Evolutionary conservation across 2,888 invertebrate species (phyloP).

Genomic region (Sphaerophoria rueppellii): DNA sequence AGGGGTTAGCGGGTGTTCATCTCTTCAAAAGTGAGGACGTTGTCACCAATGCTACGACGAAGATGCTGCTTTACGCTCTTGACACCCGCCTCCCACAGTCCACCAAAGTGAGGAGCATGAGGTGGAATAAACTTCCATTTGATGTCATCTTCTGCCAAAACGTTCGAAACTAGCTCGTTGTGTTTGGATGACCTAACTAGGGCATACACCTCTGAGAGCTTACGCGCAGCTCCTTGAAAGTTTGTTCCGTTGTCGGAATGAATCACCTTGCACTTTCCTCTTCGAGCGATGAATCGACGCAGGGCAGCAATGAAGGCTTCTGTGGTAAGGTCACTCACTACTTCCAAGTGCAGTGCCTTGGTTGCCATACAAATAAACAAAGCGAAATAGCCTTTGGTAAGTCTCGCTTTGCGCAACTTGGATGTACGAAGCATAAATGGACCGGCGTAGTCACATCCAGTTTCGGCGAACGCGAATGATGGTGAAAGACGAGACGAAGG

Average conservation of each 20-base stretch:
- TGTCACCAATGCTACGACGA: constrained; percentile 44
- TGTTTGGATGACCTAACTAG: background rate
- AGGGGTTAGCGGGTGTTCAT: constrained; percentile 48
- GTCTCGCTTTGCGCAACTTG: constrained; percentile 6
- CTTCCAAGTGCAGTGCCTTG: constrained; percentile 22
- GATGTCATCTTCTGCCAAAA: background rate
- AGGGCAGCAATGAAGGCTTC: constrained; percentile 12
- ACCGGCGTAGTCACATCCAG: background rate
- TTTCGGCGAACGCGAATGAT: background rate
- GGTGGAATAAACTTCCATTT: constrained; percentile 27
- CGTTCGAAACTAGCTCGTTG: background rate
- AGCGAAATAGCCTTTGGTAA: constrained; percentile 31
- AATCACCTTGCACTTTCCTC: constrained; percentile 39
- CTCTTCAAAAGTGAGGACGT: constrained; percentile 56
- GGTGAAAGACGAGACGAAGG: background rate
- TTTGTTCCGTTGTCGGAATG: constrained; percentile 43
- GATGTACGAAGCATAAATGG: background rate
- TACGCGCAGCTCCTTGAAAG: constrained; percentile 7
- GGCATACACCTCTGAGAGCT: background rate
- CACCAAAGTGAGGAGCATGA: constrained; percentile 19
- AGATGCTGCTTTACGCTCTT: constrained; percentile 47
- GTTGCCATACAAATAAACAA: constrained; percentile 37
- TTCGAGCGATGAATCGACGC: constrained; percentile 10
- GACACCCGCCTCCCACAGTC: constrained; percentile 10
- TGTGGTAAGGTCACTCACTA: constrained; percentile 14